phyloP scores from a whole-genome alignment of 2,113 vertebrate species.

The Probosciger aterrimus region DNA sequence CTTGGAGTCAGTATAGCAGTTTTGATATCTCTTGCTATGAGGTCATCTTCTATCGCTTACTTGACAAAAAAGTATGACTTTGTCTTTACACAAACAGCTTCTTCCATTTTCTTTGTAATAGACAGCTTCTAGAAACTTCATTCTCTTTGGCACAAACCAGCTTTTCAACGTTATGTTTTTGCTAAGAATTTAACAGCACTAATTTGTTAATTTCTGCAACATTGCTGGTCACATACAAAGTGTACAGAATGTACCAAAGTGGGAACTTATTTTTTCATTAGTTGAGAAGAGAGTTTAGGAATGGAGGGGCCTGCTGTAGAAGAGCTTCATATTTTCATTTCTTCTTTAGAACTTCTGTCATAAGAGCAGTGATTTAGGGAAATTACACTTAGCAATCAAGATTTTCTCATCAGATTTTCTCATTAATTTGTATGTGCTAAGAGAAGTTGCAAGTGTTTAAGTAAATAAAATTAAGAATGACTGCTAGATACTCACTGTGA shows the following conservation, averaged over 20 bases:
- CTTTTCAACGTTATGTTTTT: background rate
- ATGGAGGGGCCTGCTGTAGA: background rate
- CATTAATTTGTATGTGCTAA: background rate
- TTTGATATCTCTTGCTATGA: background rate
- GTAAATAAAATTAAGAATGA: slow-evolving; percentile 20
- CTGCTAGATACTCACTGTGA: background rate
- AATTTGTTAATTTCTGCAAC: background rate
- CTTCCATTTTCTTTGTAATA: background rate
- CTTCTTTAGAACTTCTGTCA: background rate
- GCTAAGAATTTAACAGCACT: background rate
- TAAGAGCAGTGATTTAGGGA: background rate
- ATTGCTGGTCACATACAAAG: background rate
- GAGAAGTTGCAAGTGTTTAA: background rate
- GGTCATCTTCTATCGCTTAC: background rate
- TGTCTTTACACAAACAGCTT: background rate
- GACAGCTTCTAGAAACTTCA: background rate
- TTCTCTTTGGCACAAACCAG: background rate
- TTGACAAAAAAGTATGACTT: background rate
- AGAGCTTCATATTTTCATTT: background rate
- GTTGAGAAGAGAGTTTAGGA: background rate
- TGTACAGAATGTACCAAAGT: background rate
- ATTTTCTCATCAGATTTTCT: slow-evolving; percentile 15
- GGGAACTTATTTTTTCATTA: background rate
- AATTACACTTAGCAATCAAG: background rate
- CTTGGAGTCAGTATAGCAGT: fast-evolving